phyloP scores from a whole-genome alignment of 2,888 invertebrate species.

The Callimorpha dominula region DNA sequence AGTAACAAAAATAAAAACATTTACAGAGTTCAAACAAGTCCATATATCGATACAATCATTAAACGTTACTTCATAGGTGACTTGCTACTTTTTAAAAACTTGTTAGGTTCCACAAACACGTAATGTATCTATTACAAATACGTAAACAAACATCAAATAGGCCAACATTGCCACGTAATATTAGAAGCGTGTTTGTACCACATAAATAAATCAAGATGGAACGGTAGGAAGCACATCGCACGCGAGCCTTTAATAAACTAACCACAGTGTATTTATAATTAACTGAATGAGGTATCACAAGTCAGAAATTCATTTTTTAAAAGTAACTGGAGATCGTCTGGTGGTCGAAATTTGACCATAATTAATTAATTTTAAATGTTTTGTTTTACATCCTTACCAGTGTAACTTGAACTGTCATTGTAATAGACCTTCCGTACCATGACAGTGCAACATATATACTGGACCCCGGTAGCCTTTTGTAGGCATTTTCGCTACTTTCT shows the following conservation, averaged over 20 bases:
- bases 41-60: neutral
- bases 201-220: slow-evolving; percentile 8
- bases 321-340: neutral
- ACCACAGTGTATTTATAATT: neutral
- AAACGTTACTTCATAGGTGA: slow-evolving; percentile 1
- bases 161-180: slow-evolving; percentile 17
- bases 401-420: too few species aligned
- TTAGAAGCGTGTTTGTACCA: slow-evolving; percentile 3
- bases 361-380: too few species aligned
- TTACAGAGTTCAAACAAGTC: too few species aligned
- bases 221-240: slow-evolving; percentile 1
- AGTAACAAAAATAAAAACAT: too few species aligned
- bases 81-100: slow-evolving; percentile 8
- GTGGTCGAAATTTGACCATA: too few species aligned
- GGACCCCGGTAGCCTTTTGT: too few species aligned
- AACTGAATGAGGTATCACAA: neutral
- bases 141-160: slow-evolving; percentile 24
- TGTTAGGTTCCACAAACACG: slow-evolving; percentile 14
- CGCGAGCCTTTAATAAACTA: slow-evolving; percentile 8
- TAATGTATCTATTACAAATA: slow-evolving; percentile 23
- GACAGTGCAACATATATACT: too few species aligned
- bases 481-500: too few species aligned
- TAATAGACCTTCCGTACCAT: too few species aligned
- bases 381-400: too few species aligned
- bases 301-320: neutral